Percentiles rank a stretch among this genome's conserved stretches.
Conservation (phyloP, 1,140 invertebrate species). For the Asbolus verrucosus region DNA sequence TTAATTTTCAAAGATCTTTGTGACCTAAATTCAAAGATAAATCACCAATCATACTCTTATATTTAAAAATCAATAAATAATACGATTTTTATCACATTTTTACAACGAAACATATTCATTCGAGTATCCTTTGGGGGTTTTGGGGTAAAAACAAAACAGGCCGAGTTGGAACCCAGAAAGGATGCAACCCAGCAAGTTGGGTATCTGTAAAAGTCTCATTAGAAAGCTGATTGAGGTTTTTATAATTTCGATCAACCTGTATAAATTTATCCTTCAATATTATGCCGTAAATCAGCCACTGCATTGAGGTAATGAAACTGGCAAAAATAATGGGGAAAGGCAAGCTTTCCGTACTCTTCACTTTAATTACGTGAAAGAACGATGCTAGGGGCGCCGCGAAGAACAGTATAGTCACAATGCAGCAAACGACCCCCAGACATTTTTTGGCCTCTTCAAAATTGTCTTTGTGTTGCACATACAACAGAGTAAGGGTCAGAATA, state of each 20-base stretch:
- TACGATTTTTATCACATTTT: too few species aligned
- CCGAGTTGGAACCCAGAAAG: constrained; percentile 76
- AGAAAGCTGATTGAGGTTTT: not conserved
- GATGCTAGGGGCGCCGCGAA: constrained; percentile 83
- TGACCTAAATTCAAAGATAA: too few species aligned
- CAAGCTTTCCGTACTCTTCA: constrained; percentile 80
- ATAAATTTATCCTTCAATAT: constrained; percentile 79
- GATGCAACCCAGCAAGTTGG: constrained; percentile 79
- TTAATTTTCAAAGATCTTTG: too few species aligned
- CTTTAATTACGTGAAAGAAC: constrained; percentile 80
- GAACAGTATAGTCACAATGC: constrained; percentile 78
- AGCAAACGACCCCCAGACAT: constrained; percentile 71
- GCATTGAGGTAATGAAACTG: constrained; percentile 78
- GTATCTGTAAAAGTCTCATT: constrained; percentile 66
- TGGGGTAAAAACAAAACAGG: constrained; percentile 77
- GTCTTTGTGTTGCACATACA: constrained; percentile 52
- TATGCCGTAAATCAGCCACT: constrained; percentile 82
- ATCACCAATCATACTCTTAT: too few species aligned
- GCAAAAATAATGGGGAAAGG: constrained; percentile 83
- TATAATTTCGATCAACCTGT: constrained; percentile 63
- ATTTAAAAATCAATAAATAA: too few species aligned
- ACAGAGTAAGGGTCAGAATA: constrained; percentile 47
- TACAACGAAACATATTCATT: constrained; percentile 1
- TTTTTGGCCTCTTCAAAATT: constrained; percentile 48
- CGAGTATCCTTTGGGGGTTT: constrained; percentile 54